phyloP scores from a whole-genome alignment of 2,113 vertebrate genomes.

The Lipotes vexillifer region DNA sequence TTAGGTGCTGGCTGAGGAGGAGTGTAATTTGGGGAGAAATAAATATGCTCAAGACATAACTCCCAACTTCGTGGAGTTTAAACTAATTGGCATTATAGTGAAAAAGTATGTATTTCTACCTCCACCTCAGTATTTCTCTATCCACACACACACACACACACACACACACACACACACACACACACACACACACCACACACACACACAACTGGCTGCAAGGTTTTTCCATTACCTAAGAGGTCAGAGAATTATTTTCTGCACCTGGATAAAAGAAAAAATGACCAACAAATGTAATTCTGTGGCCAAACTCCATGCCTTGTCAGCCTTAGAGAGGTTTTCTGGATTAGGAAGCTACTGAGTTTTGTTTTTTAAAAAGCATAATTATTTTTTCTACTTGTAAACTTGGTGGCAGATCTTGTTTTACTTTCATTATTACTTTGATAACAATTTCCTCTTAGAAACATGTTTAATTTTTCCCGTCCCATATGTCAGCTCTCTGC shows the following conservation, averaged over 20 bases:
- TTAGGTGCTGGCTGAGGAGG: neutral
- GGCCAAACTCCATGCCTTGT: neutral
- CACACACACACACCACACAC: neutral
- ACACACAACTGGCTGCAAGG: neutral
- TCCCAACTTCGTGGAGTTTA: neutral
- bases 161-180: neutral
- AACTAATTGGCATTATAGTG: neutral
- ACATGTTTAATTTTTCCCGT: constrained; percentile 37
- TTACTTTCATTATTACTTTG: constrained; percentile 33
- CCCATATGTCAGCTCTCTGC: neutral
- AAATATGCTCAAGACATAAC: neutral
- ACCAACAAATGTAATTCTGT: neutral
- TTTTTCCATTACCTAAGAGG: neutral
- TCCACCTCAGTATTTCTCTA: neutral
- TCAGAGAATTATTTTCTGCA: neutral
- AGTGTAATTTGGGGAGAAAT: neutral
- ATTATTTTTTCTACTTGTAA: neutral
- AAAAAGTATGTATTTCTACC: neutral
- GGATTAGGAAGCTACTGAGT: neutral
- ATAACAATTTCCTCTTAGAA: constrained; percentile 25
- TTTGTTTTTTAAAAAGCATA: neutral
- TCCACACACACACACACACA: too few relatives aligned
- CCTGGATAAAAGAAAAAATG: neutral
- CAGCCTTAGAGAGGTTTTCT: constrained; percentile 1
- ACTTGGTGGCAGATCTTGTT: constrained; percentile 18